phyloP scores from a whole-genome alignment of 2,113 vertebrate genomes.

The Hyperopisus bebe region DNA sequence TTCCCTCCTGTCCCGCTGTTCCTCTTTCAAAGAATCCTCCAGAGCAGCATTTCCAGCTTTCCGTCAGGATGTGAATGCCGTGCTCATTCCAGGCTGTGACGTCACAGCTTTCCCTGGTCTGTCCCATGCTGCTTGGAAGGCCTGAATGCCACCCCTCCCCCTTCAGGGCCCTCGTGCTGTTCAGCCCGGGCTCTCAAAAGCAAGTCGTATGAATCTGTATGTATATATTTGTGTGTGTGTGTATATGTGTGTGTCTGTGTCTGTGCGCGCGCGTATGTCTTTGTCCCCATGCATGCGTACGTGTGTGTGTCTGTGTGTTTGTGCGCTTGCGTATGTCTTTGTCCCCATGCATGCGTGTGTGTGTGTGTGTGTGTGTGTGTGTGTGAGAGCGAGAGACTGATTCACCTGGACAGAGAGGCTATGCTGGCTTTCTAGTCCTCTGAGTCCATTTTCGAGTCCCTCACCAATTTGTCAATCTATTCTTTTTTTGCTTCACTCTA shows the following conservation, averaged over 20 bases:
- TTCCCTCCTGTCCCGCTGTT: background rate
- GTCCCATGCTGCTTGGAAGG: background rate
- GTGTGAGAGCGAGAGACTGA: background rate
- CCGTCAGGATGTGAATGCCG: background rate
- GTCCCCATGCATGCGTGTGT: background rate
- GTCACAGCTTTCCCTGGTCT: background rate
- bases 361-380: background rate
- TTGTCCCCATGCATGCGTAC: too few relatives aligned
- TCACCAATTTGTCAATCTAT: background rate
- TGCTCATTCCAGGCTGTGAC: background rate
- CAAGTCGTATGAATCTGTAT: background rate
- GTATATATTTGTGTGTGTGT: background rate
- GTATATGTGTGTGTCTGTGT: background rate
- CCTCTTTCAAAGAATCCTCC: background rate
- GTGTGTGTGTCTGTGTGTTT: too few relatives aligned
- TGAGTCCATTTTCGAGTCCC: background rate
- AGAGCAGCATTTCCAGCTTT: background rate
- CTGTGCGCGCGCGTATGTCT: too few relatives aligned
- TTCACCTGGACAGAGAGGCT: conserved; percentile 27
- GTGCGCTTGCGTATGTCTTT: too few relatives aligned
- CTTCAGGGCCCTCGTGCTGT: background rate
- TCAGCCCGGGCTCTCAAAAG: conserved; percentile 16
- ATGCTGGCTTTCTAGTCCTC: conserved; percentile 7
- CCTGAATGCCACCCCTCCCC: background rate
- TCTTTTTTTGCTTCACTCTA: background rate